Base-by-base conservation (phyloP, 2,888 invertebrate genomes). In the Sesamia inferens region DNA sequence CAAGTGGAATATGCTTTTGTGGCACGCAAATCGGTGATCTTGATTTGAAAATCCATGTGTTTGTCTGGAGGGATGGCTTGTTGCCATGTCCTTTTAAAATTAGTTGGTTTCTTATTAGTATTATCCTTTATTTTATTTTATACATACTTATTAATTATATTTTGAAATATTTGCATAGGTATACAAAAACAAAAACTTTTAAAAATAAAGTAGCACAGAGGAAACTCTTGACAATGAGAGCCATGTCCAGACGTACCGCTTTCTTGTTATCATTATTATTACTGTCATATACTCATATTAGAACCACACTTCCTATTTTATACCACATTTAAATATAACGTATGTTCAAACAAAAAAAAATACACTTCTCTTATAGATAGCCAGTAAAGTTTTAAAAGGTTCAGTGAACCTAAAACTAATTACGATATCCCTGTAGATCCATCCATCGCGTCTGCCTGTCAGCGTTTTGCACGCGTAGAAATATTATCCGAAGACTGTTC, bases 1-100 rank as follows among this genome's bases (percentile, higher is more conserved):
- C 68, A 81, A 85, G 77, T 75, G 74, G 74, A 71, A 72, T 69
- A 63, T 48, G 58, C 48, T 55, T 82, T 67, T 73, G 57, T 71
- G 78, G 79, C 64, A 66, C 48, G 82, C 55, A 61, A 79, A 63
- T 71, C 82, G 14, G 39, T 42, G 19, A 61, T 57, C 51, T 59
- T 13, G 51, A 55, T 57, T 51, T 54, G 2, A 24, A 13, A 58
- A 58, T 47, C 11, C 14, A 22, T 54, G 2, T 14, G 51, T 78
- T 78, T 78, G 4, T 19, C 39, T 11, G 19, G 19, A 57, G 0
- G 14, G 5, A 48, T 47, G 44, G 6, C 11, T 16, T 31, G 42
- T 57, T 44, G n/a, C 14, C 68, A 48, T 8, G 14, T 3, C 14
- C 1, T 31, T 22, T 11, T 13, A 5, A 6, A 55, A n/a, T 57